A percentile compares a stretch with the other conserved stretches of the same genome.
These are phyloP conservation scores for Aspidiotus destructor DNA, from an alignment of 2,888 invertebrate genomes.

Conservation along the genomic window DNA sequence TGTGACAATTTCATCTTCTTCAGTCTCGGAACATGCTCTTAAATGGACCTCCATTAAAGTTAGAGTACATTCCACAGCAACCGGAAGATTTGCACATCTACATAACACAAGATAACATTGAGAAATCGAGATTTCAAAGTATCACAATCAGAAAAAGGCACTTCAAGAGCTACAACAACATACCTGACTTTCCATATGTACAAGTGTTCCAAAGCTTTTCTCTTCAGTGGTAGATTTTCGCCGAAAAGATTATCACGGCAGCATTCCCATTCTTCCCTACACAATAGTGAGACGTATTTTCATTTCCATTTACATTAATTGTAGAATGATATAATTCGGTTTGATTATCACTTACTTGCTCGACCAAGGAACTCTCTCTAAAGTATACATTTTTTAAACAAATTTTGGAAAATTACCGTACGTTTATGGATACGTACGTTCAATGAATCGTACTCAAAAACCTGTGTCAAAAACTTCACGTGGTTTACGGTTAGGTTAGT, in stretches of 20 bases:
- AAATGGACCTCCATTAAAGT: constrained; percentile 16
- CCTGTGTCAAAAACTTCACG: too few relatives aligned
- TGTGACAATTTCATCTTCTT: neutral
- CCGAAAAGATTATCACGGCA: constrained; percentile 20
- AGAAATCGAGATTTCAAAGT: neutral
- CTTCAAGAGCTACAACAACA: neutral
- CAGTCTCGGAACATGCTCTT: neutral
- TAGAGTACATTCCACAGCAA: constrained; percentile 23
- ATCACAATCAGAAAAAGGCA: neutral
- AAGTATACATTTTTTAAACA: too few relatives aligned
- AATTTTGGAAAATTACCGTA: too few relatives aligned
- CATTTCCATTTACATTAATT: too few relatives aligned
- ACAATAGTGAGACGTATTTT: neutral
- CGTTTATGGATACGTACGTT: too few relatives aligned
- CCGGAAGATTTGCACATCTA: constrained; percentile 11
- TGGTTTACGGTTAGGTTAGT: too few relatives aligned
- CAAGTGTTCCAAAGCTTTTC: constrained; percentile 23
- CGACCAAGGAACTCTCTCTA: too few relatives aligned
- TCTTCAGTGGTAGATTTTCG: neutral
- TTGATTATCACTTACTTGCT: too few relatives aligned
- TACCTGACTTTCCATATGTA: constrained; percentile 23
- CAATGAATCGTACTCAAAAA: too few relatives aligned
- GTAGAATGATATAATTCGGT: too few relatives aligned
- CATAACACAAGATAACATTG: neutral
- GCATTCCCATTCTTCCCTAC: constrained; percentile 28